Conservation (phyloP, 2,113 vertebrate genomes). For the Saguinus imperator region DNA sequence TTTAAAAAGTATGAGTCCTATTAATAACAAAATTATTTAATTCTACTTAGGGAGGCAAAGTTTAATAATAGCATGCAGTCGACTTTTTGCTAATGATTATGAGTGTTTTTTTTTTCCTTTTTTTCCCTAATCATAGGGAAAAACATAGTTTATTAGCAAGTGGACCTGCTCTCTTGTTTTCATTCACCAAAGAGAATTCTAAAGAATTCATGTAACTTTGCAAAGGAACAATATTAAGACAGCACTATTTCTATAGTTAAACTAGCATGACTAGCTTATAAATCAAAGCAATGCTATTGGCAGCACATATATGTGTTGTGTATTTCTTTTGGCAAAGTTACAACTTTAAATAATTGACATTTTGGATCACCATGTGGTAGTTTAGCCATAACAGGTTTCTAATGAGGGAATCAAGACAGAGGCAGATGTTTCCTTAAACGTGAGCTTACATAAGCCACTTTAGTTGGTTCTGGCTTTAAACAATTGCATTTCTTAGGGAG, state of each 20-base stretch:
- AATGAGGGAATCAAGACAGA: background rate
- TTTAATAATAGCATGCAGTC: background rate
- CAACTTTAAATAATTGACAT: background rate
- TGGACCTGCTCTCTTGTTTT: background rate
- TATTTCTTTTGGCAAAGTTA: conserved; percentile 41
- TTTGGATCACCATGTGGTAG: background rate
- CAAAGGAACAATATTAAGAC: background rate
- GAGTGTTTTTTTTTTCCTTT: background rate
- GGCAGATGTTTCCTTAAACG: background rate
- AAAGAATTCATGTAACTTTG: background rate
- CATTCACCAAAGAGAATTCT: background rate
- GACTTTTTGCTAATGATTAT: background rate
- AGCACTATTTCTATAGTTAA: background rate
- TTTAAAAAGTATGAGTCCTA: background rate
- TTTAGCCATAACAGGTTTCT: background rate
- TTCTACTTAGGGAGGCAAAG: background rate
- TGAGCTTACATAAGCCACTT: conserved; percentile 9
- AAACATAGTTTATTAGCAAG: background rate
- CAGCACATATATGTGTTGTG: background rate
- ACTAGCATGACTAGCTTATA: background rate
- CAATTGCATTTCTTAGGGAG: background rate
- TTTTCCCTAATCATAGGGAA: background rate
- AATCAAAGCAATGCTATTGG: background rate
- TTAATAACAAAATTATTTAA: background rate
- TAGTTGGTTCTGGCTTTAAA: background rate